Percentiles rank a stretch among this genome's conserved stretches.
Evolutionary conservation across 1,140 invertebrate genomes (phyloP).

Genomic region (Drosophila ficusphila): DNA sequence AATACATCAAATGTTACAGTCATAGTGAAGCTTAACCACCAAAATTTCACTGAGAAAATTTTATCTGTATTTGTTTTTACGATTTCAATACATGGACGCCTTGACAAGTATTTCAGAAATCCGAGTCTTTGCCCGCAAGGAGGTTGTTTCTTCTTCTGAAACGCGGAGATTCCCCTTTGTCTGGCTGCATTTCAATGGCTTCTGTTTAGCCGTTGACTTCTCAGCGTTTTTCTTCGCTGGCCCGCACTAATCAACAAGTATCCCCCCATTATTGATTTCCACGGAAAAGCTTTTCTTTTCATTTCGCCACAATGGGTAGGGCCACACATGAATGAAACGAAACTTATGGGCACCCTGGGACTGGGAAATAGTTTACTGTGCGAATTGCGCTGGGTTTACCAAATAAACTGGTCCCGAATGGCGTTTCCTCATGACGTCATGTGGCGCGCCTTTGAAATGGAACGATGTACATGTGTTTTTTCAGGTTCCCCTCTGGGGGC

Average conservation of each 20-base stretch:
- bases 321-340: slow-evolving; percentile 55
- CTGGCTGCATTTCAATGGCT: slow-evolving; percentile 36
- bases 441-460: slow-evolving; percentile 58
- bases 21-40: too few species aligned
- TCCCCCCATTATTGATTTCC: slow-evolving; percentile 68
- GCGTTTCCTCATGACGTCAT: slow-evolving; percentile 59
- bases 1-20: too few species aligned
- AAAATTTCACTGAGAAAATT: too few species aligned
- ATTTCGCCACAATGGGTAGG: slow-evolving; percentile 25
- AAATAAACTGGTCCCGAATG: slow-evolving; percentile 49
- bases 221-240: slow-evolving; percentile 25
- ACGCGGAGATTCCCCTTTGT: slow-evolving; percentile 11
- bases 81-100: too few species aligned
- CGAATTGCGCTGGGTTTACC: slow-evolving; percentile 40
- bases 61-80: too few species aligned
- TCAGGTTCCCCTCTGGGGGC: slow-evolving; percentile 24
- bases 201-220: slow-evolving; percentile 51
- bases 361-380: slow-evolving; percentile 17
- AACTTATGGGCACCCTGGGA: slow-evolving; percentile 32
- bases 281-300: slow-evolving; percentile 38
- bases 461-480: slow-evolving; percentile 15
- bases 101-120: background rate
- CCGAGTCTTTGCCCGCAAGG: background rate
- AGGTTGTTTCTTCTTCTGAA: slow-evolving; percentile 6
- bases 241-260: slow-evolving; percentile 67